Conservation (phyloP, 2,113 vertebrate genomes). For the Atractosteus spatula region DNA sequence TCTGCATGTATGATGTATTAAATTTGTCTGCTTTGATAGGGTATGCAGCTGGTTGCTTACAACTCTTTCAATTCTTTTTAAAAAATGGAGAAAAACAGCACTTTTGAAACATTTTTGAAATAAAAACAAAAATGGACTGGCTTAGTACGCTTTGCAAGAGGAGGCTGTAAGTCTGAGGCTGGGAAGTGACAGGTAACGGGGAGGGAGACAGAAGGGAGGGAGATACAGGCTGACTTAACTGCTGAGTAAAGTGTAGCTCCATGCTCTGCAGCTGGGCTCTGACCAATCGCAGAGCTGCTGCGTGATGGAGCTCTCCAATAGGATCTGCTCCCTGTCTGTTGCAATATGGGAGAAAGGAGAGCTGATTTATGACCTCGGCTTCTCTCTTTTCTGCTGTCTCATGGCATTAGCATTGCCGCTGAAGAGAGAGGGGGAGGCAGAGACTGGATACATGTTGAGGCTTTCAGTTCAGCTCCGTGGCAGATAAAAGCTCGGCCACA, state of each 20-base stretch:
- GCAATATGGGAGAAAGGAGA: constrained; percentile 4
- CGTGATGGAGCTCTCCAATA: constrained; percentile 30
- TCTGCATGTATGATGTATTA: too few species aligned
- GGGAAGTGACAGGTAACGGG: neutral
- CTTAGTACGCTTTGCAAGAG: too few species aligned
- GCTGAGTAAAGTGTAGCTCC: constrained; percentile 37
- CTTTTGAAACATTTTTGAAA: too few species aligned
- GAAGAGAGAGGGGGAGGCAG: neutral
- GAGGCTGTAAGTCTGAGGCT: neutral
- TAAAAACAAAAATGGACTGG: too few species aligned
- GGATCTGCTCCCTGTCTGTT: constrained; percentile 19
- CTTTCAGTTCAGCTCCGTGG: neutral
- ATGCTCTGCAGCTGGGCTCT: constrained; percentile 33
- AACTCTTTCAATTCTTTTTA: too few species aligned
- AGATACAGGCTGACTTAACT: constrained; percentile 22
- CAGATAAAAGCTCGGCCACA: too few species aligned
- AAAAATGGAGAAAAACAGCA: too few species aligned
- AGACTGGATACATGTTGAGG: neutral
- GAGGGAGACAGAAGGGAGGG: constrained; percentile 5
- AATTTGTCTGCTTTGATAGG: too few species aligned
- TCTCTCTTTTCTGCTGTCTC: constrained; percentile 40
- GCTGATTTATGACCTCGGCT: constrained; percentile 31
- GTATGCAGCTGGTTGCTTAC: too few species aligned
- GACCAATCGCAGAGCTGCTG: constrained; percentile 34
- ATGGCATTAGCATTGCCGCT: neutral